These are phyloP conservation scores for Trematomus loennbergii DNA, from an alignment of 2,113 vertebrate genomes.

Conservation along the genomic window DNA sequence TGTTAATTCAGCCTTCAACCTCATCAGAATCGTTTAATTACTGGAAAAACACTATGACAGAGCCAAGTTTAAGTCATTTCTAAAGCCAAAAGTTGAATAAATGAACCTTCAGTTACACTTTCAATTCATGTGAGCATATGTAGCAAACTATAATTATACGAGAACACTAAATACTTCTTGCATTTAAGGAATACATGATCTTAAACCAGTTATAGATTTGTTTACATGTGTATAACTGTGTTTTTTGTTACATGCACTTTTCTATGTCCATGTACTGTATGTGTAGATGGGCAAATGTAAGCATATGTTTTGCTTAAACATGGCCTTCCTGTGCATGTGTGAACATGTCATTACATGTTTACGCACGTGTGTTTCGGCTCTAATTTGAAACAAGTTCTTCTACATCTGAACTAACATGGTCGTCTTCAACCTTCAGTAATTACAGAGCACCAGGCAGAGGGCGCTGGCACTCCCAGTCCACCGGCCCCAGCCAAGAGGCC, in stretches of 20 bases:
- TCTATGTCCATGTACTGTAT: neutral
- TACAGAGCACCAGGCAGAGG: slow-evolving; percentile 62
- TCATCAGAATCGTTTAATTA: too few species aligned
- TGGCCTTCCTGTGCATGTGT: slow-evolving; percentile 27
- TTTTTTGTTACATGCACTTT: neutral
- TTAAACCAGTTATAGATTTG: neutral
- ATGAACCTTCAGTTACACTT: too few species aligned
- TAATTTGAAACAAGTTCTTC: slow-evolving; percentile 61
- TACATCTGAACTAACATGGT: slow-evolving; percentile 47
- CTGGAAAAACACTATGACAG: too few species aligned
- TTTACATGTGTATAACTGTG: neutral
- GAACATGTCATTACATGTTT: slow-evolving; percentile 55
- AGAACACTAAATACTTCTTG: too few species aligned
- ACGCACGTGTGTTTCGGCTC: slow-evolving; percentile 43
- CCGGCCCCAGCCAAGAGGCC: slow-evolving; percentile 37
- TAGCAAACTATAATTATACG: too few species aligned
- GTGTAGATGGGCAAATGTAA: neutral
- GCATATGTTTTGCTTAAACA: slow-evolving; percentile 27
- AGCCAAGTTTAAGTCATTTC: too few species aligned
- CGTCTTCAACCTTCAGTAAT: slow-evolving; percentile 65
- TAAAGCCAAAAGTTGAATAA: too few species aligned
- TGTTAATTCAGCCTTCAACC: too few species aligned
- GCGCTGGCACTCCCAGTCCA: slow-evolving; percentile 53
- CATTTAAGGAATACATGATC: too few species aligned
- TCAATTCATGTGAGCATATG: too few species aligned